Base-by-base conservation (phyloP, 2,888 invertebrate species). In the Ligdia adustata region DNA sequence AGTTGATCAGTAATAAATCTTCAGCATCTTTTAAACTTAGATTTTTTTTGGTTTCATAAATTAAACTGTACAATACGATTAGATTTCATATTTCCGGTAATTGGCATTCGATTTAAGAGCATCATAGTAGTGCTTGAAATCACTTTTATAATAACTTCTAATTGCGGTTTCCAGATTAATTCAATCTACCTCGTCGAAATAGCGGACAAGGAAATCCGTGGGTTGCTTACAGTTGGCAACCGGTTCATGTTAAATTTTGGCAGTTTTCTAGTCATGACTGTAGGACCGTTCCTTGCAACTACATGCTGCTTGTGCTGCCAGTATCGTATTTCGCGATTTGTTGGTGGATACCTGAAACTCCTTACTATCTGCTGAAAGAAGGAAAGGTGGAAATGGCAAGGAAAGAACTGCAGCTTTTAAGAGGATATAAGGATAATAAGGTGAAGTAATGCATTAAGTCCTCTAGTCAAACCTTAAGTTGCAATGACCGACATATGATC, bases 331-430 rank as follows among this genome's bases (percentile, higher is more conserved):
- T 92, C 33, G 20, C 73, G 0, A 79, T 76, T 0, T 92, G 92
- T 55, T 72, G 79, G 45, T 91, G 90, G 77, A 91, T 92, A 66
- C 93, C 93, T 0, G 93, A 93, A 60, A 91, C 92, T 0, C 93
- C 93, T 0, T 92, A 92, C 59, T 92, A 80, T 57, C 74, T 92
- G 24, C 64, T 93, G 20, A 92, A 91, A 69, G 84, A 82, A 43
- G 85, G 87, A 0, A 75, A 80, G n/a, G 74, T 84, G 0, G 78
- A 80, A 1, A 70, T 77, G 0, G 92, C 92, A 0, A 82, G 74
- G 47, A 69, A 67, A 2, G 83, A 74, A n/a, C 56, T 92, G 13
- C 64, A 55, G 38, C 73, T 62, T 26, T 62, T 92, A 5, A 82
- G 81, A 39, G 86, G 88, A 3, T 68, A 54, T 46, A 69, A 69